Percentiles rank a stretch among this genome's conserved stretches.
Evolutionary conservation across 2,888 invertebrate genomes (phyloP).

Genomic region (Nemotelus nigrinus): DNA sequence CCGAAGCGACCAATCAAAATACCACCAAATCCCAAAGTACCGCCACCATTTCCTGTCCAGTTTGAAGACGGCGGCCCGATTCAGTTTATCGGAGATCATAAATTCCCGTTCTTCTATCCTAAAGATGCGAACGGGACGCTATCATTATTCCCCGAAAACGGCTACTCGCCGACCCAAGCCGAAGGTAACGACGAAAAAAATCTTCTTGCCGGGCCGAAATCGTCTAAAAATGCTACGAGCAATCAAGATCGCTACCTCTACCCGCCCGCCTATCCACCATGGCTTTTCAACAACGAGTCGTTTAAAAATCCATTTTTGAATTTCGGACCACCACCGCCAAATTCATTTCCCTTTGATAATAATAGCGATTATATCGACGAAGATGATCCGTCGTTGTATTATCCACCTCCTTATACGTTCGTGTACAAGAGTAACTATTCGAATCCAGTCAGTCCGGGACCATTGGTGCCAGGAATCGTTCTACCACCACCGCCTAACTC

Average conservation of each 20-base stretch:
- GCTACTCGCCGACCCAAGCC: constrained; percentile 57
- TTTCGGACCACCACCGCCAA: constrained; percentile 54
- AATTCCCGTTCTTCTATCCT: constrained; percentile 68
- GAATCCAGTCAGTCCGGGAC: constrained; percentile 80
- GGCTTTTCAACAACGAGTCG: constrained; percentile 63
- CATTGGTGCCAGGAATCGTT: constrained; percentile 87
- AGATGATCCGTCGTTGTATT: constrained; percentile 90
- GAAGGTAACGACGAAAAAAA: constrained; percentile 61
- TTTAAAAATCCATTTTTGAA: constrained; percentile 57
- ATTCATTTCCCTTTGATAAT: constrained; percentile 74
- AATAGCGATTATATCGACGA: constrained; percentile 83
- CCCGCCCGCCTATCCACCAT: constrained; percentile 72
- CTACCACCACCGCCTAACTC: constrained; percentile 89
- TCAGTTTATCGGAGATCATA: constrained; percentile 84
- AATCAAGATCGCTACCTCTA: constrained; percentile 66
- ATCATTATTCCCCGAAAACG: constrained; percentile 70
- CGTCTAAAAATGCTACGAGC: constrained; percentile 59
- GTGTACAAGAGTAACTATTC: constrained; percentile 83
- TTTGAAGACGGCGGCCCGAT: constrained; percentile 86
- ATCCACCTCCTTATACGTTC: constrained; percentile 91
- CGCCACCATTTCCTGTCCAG: constrained; percentile 94
- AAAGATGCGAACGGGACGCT: constrained; percentile 73
- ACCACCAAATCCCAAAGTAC: constrained; percentile 82
- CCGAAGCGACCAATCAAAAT: constrained; percentile 86
- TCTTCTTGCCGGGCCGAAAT: constrained; percentile 73